Conservation (phyloP, 1,140 invertebrate species). For the Musca domestica region DNA sequence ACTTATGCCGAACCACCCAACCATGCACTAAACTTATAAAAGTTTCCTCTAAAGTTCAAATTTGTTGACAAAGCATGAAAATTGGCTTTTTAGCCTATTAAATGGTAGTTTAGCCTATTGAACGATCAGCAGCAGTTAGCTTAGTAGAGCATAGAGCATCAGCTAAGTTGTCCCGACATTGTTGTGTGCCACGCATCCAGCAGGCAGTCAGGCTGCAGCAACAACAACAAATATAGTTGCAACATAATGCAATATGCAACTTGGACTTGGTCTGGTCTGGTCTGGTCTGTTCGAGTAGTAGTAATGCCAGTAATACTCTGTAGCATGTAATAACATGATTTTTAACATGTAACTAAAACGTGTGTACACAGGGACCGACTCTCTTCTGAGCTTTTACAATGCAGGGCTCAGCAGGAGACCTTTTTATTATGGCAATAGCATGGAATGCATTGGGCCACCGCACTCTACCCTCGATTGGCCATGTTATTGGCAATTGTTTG, state of each 20-base stretch:
- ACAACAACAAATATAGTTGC: not conserved
- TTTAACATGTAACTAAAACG: constrained; percentile 13
- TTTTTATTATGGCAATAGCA: too few species aligned
- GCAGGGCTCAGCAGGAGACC: not conserved
- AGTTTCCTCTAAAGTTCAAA: too few species aligned
- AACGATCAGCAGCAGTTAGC: too few species aligned
- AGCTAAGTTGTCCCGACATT: not conserved
- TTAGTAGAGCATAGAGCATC: too few species aligned
- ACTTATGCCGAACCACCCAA: too few species aligned
- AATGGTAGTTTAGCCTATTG: constrained; percentile 6
- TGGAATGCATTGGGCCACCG: too few species aligned
- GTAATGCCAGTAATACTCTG: not conserved
- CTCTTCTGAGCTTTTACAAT: not conserved
- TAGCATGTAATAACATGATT: constrained; percentile 8
- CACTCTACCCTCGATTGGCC: too few species aligned
- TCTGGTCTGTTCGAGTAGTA: too few species aligned
- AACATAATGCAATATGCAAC: too few species aligned
- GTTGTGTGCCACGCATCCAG: not conserved
- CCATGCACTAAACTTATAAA: too few species aligned
- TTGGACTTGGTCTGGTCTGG: too few species aligned
- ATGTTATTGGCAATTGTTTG: not conserved
- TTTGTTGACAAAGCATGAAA: constrained; percentile 18
- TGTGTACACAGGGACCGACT: not conserved
- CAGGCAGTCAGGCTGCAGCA: not conserved
- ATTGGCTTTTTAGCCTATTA: constrained; percentile 21